Evolutionary conservation across 2,113 vertebrate genomes (phyloP).

Genomic region (Paracanthobrama guichenoti): DNA sequence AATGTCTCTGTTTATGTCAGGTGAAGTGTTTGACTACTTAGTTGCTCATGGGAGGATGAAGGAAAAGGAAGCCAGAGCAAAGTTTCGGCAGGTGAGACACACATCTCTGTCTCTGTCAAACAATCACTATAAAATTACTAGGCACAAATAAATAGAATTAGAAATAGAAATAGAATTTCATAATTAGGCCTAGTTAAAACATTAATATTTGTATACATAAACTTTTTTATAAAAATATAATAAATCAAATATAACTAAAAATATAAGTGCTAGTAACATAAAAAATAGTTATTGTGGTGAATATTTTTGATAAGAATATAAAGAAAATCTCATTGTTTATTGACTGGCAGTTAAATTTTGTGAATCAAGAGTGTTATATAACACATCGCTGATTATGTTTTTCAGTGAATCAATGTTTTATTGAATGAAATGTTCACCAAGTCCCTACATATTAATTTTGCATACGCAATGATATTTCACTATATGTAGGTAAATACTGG

Average conservation of each 20-base stretch:
- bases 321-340: not conserved
- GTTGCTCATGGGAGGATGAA: slow-evolving; percentile 92
- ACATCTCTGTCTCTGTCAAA: not conserved
- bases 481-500: not conserved
- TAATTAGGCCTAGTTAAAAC: not conserved
- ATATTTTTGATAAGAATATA: not conserved
- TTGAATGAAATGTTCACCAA: not conserved
- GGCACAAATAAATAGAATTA: no score
- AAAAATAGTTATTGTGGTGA: not conserved
- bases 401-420: not conserved
- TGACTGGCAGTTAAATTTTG: no score
- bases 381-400: no score
- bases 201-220: not conserved
- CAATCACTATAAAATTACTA: not conserved
- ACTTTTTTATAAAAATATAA: no score
- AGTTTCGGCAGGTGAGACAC: slow-evolving; percentile 86
- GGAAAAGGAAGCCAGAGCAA: slow-evolving; percentile 88
- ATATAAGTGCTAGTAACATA: not conserved
- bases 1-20: slow-evolving; percentile 61
- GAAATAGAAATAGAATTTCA: no score
- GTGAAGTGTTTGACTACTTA: slow-evolving; percentile 91
- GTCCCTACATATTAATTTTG: not conserved
- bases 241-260: no score
- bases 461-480: not conserved
- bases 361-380: no score